Evolutionary conservation across 2,113 vertebrate species (phyloP), one percentile per base, ranked within the genome.

Genomic region (Zeus faber): DNA sequence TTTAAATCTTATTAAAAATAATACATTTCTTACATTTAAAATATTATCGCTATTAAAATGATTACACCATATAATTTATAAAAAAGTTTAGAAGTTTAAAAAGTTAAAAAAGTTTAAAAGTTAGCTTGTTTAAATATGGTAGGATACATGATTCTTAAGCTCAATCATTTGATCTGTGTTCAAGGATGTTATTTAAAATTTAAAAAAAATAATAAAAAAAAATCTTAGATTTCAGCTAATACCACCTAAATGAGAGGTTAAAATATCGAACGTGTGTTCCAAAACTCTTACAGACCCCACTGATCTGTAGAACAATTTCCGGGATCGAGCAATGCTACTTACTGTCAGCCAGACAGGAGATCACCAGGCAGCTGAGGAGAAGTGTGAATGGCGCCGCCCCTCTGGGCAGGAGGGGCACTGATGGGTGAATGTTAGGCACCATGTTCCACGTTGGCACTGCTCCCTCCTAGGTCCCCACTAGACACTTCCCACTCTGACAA

Each of bases 381-480:
- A 89, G 80, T 82, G 91, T 85, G 81, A 89, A 79, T 76, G 86
- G 80, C 58, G 86, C 77, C 80, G 73, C 76, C 85, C 80, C 76
- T 72, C 73, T 72, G 71, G 74, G 79, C 67, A 65, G 67, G 70
- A 74, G 77, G 79, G 86, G 81, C 78, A 76, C 78, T 74, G 82
- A 74, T 65, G 54, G 83, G 79, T 79, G 84, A 84, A 84, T 87
- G 70, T 88, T 87, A 89, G 90, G 91, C 92, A 92, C 91, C 94
- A 96, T 96, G 89, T 91, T 94, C 89, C 89, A 88, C 88, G 87
- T 79, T 5, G 84, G 89, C 89, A 85, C 87, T 67, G 88, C 82
- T 81, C 84, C 88, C 88, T 79, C 88, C 87, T 88, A 77, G 64
- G 84, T 85, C 85, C 85, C 77, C 70, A 65, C 79, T 83, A 77